Evolutionary conservation across 1,140 invertebrate species (phyloP), one percentile per base, ranked within the genome.

Genomic region (Adoxophyes honmai): DNA sequence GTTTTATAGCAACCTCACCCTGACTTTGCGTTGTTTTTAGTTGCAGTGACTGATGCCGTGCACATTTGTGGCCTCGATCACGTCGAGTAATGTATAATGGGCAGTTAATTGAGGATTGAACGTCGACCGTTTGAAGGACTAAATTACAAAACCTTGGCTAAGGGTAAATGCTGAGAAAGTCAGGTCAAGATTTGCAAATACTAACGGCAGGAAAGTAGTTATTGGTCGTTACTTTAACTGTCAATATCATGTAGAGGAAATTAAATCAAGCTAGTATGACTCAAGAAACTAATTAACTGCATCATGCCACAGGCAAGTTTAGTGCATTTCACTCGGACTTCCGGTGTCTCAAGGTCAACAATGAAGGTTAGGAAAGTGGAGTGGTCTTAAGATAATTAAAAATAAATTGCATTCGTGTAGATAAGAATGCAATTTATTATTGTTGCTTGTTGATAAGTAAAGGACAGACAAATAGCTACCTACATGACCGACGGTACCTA

Each of bases 341-440:
- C 53, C 65, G 62, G 39, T 52, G 60, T 37, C 21, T 55, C 66
- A 72, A 77, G 70, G 74, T 68, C 67, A 64, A 16, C 36, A 16
- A 33, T 58, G 63, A 75, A 80, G 77, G 77, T 73, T 72, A 65
- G 52, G 68, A 70, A 68, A 69, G 72, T 69, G 54, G 64, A 62
- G 60, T 48, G 65, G 62, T 67, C 68, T 56, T 63, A 18, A 48
- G 18, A 72, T 71, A 64, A 65, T 73, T 66, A 67, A 65, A 66
- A 67, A 60, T 63, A 69, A 75, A 72, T 74, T 71, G 28, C 42
- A 60, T 42, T 55, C 38, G 39, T 48, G 55, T 63, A 42, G 53
- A 37, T 57, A 59, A 42, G 33, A 56, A 51, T 51, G 39, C 48
- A 39, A 57, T 62, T 52, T 57, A 59, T 59, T 52, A 44, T 34